Evolutionary conservation across 2,113 vertebrate species (phyloP), one percentile per base, ranked within the genome.

Genomic region (Salminus brasiliensis): DNA sequence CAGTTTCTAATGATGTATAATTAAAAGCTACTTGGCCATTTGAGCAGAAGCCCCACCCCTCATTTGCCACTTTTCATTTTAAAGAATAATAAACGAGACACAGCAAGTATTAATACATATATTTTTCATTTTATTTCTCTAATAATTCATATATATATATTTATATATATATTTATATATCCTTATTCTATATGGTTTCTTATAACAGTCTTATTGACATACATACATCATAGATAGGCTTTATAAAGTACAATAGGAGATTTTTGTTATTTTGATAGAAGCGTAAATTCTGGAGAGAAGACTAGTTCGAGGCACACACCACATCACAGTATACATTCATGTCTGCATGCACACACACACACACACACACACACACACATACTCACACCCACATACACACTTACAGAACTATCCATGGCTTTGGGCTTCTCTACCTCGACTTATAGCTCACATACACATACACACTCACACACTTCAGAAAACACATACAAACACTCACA

Each of bases 161-260:
- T 78, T 70, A 80, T 87, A 80, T 76, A 82, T 92, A 91, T 91
- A 90, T 76, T 77, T 90, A 91, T 91, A 83, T 86, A 88, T 88
- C 39, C 91, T 92, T 88, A 87, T 88, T 89, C 85, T 92, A 92
- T 93, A 93, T 81, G 80, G 81, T 86, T 92, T 91, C 82, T 91
- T 81, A 84, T 87, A 88, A 93, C 88, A 91, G 86, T 90, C 86
- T 90, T 87, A 84, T 81, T 74, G 86, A 93, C 90, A 86, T 88
- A 93, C 88, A 93, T 82, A 88, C 81, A 89, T 90, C 49, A 79
- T 87, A 88, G 77, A 88, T 83, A 83, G 85, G 84, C 82, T 88
- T 62, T 43, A 29, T 87, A 88, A 88, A 84, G 86, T 88, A 86
- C 71, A 55, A 88, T 85, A 89, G 74, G 81, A 79, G 68, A 43